Evolutionary conservation across 2,888 invertebrate genomes (phyloP), one percentile per base, ranked within the genome.

Genomic region (Cataglyphis cursor): DNA sequence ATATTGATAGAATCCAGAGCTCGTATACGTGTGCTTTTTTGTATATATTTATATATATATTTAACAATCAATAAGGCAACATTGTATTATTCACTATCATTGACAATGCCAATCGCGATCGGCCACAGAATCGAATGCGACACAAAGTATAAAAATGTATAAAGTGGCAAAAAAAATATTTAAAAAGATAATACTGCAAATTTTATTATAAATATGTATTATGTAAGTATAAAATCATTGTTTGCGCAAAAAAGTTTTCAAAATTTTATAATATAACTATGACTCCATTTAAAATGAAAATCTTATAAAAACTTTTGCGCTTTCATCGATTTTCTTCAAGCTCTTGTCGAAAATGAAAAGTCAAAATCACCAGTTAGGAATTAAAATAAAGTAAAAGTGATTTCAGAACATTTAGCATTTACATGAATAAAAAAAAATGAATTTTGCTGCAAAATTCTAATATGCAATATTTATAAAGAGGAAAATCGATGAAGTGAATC

Each of bases 181-280:
- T n/a, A 68, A 83, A 83, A 81, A 83, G 18, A 68, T 89, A 89
- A 89, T 89, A 89, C 89, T 89, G 86, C 73, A 80, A 81, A 87
- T 66, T 44, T 78, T 80, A 83, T 66, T 68, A 88, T 86, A 89
- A 86, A 88, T 88, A 87, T 82, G 51, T 51, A 78, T 81, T 64
- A 74, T 80, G 48, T 88, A 84, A 73, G 62, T 61, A 65, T 54
- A 80, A 82, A 76, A 89, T 75, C 82, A 89, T 80, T 82, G 81
- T 85, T 44, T 5, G 28, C 21, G 18, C 24, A 6, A 57, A 57
- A 10, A 68, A 78, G 65, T 68, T 28, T 5, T 9, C 15, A 6
- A 41, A 57, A 21, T n/a, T 38, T 38, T 6, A 15, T 51, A 24
- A 65, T 44, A 24, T 57, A 66, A 21, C 31, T 66, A 41, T 54